phyloP scores from a whole-genome alignment of 2,797 vertebrate species.

The Lithobates sylvaticus region DNA sequence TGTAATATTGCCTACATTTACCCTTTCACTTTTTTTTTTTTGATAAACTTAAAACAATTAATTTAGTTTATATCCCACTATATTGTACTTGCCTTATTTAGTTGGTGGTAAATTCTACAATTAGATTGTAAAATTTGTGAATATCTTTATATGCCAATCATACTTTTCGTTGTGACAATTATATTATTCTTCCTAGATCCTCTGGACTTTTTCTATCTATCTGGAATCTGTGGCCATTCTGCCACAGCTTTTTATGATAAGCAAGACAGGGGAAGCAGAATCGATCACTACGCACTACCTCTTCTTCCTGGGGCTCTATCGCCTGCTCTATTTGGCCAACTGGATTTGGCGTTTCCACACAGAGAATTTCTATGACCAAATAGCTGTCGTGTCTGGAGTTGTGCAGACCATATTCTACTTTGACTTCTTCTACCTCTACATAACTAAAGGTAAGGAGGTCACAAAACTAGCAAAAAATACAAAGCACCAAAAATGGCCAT shows the following conservation, averaged over 20 bases:
- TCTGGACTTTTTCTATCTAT: constrained; percentile 98
- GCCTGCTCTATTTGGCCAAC: constrained; percentile 91
- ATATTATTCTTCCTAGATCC: constrained; percentile 76
- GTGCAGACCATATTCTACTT: constrained; percentile 98
- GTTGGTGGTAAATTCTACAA: no score
- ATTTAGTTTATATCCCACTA: no score
- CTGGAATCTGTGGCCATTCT: constrained; percentile 94
- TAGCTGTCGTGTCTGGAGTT: constrained; percentile 91
- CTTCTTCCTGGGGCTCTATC: constrained; percentile 94
- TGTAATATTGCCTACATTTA: no score
- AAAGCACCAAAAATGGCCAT: no score
- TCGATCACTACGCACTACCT: constrained; percentile 96
- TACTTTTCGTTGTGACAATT: no score
- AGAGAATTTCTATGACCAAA: constrained; percentile 92
- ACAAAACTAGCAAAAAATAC: no score
- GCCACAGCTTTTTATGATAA: constrained; percentile 98
- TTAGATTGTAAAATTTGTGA: no score
- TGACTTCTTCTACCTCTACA: constrained; percentile 96
- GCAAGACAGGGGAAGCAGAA: constrained; percentile 93
- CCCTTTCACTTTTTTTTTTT: no score
- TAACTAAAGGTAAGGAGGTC: constrained; percentile 85
- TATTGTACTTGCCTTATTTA: no score
- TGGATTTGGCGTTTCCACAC: constrained; percentile 95
- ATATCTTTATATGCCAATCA: no score
- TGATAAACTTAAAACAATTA: no score